Evolutionary conservation across 1,140 invertebrate genomes (phyloP).

Genomic region (Penaeus vannamei): DNA sequence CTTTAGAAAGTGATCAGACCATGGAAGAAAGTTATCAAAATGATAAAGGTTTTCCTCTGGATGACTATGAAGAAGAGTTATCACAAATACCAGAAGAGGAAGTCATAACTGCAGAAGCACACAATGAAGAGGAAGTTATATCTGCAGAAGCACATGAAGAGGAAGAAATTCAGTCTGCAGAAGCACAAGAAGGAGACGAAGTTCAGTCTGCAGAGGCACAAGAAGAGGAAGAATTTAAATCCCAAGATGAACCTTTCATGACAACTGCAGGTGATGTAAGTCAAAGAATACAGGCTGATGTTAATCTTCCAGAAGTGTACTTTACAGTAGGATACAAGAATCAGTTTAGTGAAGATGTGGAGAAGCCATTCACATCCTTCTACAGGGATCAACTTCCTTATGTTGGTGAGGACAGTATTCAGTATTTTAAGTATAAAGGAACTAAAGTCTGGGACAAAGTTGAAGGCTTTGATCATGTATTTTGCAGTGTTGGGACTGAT

Average conservation of each 20-base stretch:
- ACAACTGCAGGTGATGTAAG: conserved; percentile 76
- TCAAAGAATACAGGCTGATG: conserved; percentile 74
- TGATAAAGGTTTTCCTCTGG: not conserved
- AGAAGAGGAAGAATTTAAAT: not conserved
- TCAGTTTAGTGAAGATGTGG: conserved; percentile 73
- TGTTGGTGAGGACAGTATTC: conserved; percentile 74
- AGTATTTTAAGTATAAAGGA: conserved; percentile 75
- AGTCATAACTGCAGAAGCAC: too few species aligned
- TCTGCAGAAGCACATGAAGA: too few species aligned
- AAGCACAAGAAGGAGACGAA: too few species aligned
- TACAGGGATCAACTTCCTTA: conserved; percentile 74
- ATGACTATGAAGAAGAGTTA: not conserved
- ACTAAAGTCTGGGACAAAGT: conserved; percentile 75
- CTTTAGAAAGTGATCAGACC: too few species aligned
- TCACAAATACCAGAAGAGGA: too few species aligned
- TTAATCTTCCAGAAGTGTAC: conserved; percentile 71
- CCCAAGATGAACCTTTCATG: conserved; percentile 71
- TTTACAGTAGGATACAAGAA: conserved; percentile 75
- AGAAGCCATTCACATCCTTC: conserved; percentile 74
- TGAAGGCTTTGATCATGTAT: conserved; percentile 73
- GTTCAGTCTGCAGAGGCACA: too few species aligned
- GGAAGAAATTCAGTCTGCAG: too few species aligned
- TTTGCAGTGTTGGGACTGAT: conserved; percentile 69
- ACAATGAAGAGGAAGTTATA: too few species aligned
- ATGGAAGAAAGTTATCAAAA: conserved; percentile 21